A percentile compares a stretch with the other conserved stretches of the same genome.
These are phyloP conservation scores for Ectobius pallidus DNA, from an alignment of 2,888 invertebrate genomes.

Conservation along the genomic window DNA sequence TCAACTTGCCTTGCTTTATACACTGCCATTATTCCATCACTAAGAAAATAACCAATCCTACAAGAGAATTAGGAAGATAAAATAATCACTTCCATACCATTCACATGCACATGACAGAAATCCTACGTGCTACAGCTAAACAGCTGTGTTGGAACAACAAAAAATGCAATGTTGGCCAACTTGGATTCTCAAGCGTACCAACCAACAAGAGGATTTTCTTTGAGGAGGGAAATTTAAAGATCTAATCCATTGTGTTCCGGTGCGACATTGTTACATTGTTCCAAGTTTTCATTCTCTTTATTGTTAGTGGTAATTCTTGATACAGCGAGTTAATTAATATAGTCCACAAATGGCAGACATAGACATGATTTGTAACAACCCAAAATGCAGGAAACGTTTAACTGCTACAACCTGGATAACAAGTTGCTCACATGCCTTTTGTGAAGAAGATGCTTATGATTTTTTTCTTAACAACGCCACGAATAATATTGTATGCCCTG, in stretches of 20 bases:
- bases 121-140: no score
- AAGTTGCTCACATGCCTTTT: slow-evolving; percentile 49
- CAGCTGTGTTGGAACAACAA: no score
- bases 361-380: slow-evolving; percentile 53
- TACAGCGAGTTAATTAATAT: no score
- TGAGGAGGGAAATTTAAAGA: no score
- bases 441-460: slow-evolving; percentile 47
- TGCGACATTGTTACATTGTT: no score
- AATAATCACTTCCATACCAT: not conserved
- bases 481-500: slow-evolving; percentile 45
- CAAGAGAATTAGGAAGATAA: no score
- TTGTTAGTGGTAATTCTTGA: no score
- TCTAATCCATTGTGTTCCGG: no score
- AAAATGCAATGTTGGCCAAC: no score
- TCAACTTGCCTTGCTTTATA: slow-evolving; percentile 50
- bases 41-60: not conserved
- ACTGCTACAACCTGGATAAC: slow-evolving; percentile 52
- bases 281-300: no score
- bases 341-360: slow-evolving; percentile 45
- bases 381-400: slow-evolving; percentile 53
- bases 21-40: slow-evolving; percentile 47
- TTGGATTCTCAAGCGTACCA: no score
- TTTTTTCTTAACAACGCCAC: slow-evolving; percentile 20
- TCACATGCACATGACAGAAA: slow-evolving; percentile 16
- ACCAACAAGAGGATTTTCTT: no score